Conservation (phyloP, 2,888 invertebrate species). For the Lasioglossum zephyrum region DNA sequence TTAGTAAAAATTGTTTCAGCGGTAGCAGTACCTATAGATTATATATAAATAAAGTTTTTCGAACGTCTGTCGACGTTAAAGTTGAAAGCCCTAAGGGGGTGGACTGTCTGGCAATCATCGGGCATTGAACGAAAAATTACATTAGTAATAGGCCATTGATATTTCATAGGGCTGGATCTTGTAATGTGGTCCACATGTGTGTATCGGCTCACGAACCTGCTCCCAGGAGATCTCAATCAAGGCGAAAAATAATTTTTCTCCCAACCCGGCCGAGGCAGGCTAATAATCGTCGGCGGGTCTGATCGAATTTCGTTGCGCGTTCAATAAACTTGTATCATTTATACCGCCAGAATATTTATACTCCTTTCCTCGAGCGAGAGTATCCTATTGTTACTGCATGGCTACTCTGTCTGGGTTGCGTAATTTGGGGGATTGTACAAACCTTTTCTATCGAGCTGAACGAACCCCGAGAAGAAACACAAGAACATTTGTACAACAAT, state of each 20-base stretch:
- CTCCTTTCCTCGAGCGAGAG: not conserved
- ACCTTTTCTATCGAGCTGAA: not conserved
- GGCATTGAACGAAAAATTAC: slow-evolving; percentile 81
- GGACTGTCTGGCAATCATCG: slow-evolving; percentile 77
- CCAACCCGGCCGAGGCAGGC: slow-evolving; percentile 69
- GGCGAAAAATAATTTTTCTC: slow-evolving; percentile 80
- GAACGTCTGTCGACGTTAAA: slow-evolving; percentile 8
- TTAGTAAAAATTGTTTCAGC: not conserved
- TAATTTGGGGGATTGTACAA: not conserved
- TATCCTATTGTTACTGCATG: slow-evolving; percentile 9
- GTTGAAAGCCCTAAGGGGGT: slow-evolving; percentile 36
- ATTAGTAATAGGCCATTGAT: slow-evolving; percentile 83
- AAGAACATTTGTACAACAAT: not conserved
- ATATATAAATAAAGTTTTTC: slow-evolving; percentile 31
- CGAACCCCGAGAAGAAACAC: not conserved
- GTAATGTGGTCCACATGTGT: slow-evolving; percentile 66
- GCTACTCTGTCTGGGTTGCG: not conserved
- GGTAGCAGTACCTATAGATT: slow-evolving; percentile 21
- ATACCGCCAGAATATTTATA: slow-evolving; percentile 12
- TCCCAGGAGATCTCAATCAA: slow-evolving; percentile 83
- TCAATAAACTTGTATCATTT: slow-evolving; percentile 46
- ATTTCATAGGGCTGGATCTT: slow-evolving; percentile 77
- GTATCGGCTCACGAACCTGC: slow-evolving; percentile 63
- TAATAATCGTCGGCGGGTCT: slow-evolving; percentile 74
- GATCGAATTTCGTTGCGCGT: slow-evolving; percentile 72